Evolutionary conservation across 30 jellyfish, hydroid and myxozoan species (phyloP), one percentile per base, ranked within the genome.

Genomic region (Aurelia aurita complex sp. Pacific): DNA sequence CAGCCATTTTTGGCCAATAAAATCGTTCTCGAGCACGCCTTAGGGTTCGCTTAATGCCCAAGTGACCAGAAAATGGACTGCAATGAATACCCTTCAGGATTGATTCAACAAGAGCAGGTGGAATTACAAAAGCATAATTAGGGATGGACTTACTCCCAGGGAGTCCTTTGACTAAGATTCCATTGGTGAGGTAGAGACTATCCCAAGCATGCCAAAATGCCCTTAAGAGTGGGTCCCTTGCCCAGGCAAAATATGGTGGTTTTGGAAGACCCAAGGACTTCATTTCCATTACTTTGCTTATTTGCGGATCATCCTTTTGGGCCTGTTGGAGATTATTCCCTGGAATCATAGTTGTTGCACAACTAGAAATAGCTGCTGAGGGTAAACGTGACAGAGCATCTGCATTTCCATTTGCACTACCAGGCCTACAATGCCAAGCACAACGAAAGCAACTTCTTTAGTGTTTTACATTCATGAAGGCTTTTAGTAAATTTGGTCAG

Each of bases 121-220:
- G 79, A 43, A 77, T 65, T 29, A 77, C 61, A 77, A 77, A 64
- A 32, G 76, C 76, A 55, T 77, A 77, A 51, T 36, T 46, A 32
- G 77, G 62, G 38, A 77, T 53, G 54, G 57, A 23, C 35, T 5
- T 29, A 33, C 0, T 14, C 18, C 19, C 60, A 18, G 60, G 52
- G 10, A 68, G 18, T 66, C 63, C 42, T 69, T 81, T 81, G 4
- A 69, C 90, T 32, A 65, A 68, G 17, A 67, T 53, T 3, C 90
- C 84, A 54, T 81, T 81, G 76, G 51, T 65, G 16, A 81, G 15
- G 38, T 53, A 35, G 38, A 67, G 71, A 34, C 7, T 16, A 64
- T 81, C 90, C 83, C 90, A 81, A 68, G 75, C 51, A 55, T 81
- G 83, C 90, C 83, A 67, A 61, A 32, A 81, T 7, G 76, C 60